A percentile compares a stretch with the other conserved stretches of the same genome.
These are phyloP conservation scores for Argentina silus DNA, from an alignment of 2,797 vertebrate genomes.

Conservation along the genomic window DNA sequence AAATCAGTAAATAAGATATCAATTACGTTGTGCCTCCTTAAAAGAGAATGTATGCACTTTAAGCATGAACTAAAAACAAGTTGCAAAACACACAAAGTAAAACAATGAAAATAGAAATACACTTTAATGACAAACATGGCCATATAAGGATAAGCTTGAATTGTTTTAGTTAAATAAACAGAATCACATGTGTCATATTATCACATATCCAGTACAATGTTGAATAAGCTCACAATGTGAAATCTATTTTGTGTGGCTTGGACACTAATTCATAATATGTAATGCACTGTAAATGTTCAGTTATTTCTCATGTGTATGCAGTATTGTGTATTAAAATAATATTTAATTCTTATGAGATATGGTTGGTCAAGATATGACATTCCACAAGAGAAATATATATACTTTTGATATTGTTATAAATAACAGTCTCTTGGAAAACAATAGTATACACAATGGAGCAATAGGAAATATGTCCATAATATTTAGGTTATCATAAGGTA, in stretches of 20 bases:
- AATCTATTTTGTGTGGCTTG: neutral
- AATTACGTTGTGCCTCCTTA: neutral
- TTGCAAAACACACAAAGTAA: slow-evolving; percentile 14
- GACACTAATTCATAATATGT: neutral
- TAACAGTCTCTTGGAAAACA: too few species aligned
- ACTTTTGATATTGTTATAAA: too few species aligned
- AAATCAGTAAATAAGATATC: neutral
- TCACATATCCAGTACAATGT: neutral
- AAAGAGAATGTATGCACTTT: neutral
- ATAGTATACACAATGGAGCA: too few species aligned
- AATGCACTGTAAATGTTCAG: neutral
- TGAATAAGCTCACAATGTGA: neutral
- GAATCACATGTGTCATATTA: neutral
- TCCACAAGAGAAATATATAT: too few species aligned
- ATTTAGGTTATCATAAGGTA: too few species aligned
- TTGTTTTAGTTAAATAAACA: neutral
- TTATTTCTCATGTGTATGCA: neutral
- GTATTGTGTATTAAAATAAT: too few species aligned
- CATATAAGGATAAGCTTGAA: neutral
- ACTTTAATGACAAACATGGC: neutral
- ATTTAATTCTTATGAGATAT: too few species aligned
- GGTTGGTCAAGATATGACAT: too few species aligned
- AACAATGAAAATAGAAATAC: neutral
- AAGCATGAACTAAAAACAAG: neutral
- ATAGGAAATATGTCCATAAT: too few species aligned